These are phyloP conservation scores for Artibeus lituratus DNA, from an alignment of 2,797 vertebrate species.

Conservation along the genomic window DNA sequence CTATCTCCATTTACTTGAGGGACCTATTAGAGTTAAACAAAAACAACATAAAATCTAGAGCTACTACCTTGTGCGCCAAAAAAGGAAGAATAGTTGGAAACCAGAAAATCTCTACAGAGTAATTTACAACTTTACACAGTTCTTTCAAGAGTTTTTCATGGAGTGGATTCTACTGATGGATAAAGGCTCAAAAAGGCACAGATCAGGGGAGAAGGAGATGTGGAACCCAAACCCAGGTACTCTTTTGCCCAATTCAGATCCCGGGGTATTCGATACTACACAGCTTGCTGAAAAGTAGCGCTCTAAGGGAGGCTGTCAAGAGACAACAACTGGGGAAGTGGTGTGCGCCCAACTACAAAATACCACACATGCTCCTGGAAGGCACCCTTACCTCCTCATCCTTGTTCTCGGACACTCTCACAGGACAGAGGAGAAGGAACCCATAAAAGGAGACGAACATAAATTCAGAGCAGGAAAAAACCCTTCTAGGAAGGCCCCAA, in stretches of 20 bases:
- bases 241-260: not conserved
- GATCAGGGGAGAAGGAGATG: not conserved
- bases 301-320: not conserved
- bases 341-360: not conserved
- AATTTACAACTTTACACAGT: not conserved
- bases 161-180: not conserved
- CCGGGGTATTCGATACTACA: not conserved
- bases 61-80: not conserved
- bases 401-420: not conserved
- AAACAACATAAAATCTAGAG: conserved; percentile 14
- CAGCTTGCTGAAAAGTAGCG: not conserved
- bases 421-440: not conserved
- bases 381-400: not conserved
- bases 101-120: not conserved
- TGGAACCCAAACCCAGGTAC: not conserved
- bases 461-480: not conserved
- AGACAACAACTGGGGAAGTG: not conserved
- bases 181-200: not conserved
- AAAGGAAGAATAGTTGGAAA: not conserved
- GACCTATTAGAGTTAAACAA: not conserved
- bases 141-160: not conserved
- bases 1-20: not conserved
- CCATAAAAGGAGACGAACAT: not conserved
- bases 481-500: conserved; percentile 2
- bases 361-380: not conserved